Conservation (phyloP, 2,888 invertebrate species). For the Psylliodes chrysocephalus region DNA sequence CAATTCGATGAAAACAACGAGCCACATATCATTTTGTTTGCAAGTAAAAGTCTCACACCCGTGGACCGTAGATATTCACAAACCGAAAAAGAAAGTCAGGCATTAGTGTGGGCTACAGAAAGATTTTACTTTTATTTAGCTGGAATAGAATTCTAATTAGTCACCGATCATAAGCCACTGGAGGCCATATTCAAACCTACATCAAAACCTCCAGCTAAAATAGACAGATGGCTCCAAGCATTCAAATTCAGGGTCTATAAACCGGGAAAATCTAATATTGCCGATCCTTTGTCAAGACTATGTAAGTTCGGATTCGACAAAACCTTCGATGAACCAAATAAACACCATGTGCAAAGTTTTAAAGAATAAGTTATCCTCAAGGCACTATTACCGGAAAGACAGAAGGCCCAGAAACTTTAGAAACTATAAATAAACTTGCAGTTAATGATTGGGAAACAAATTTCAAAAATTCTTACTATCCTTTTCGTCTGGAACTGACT, state of each 20-base stretch:
- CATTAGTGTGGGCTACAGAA: slow-evolving; percentile 59
- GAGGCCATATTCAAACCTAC: slow-evolving; percentile 52
- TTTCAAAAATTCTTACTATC: slow-evolving; percentile 33
- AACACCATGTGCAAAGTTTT: slow-evolving; percentile 13
- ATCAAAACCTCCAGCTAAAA: slow-evolving; percentile 44
- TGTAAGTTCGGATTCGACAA: background rate
- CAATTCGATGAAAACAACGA: slow-evolving; percentile 43
- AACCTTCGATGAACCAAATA: slow-evolving; percentile 24
- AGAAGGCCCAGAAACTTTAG: too few species aligned
- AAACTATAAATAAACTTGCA: slow-evolving; percentile 24
- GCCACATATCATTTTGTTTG: slow-evolving; percentile 49
- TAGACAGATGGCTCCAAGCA: slow-evolving; percentile 27
- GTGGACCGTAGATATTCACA: slow-evolving; percentile 54
- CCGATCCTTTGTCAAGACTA: slow-evolving; percentile 38
- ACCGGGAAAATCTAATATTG: slow-evolving; percentile 41
- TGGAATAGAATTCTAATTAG: slow-evolving; percentile 59
- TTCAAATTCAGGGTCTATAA: slow-evolving; percentile 34
- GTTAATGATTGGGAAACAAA: slow-evolving; percentile 25
- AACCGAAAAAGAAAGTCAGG: slow-evolving; percentile 58
- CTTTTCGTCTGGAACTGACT: slow-evolving; percentile 39
- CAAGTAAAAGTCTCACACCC: slow-evolving; percentile 46
- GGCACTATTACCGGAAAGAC: slow-evolving; percentile 14
- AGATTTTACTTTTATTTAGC: slow-evolving; percentile 60
- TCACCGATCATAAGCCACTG: slow-evolving; percentile 58
- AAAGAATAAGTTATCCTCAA: slow-evolving; percentile 9